Evolutionary conservation across 1,140 invertebrate species (phyloP).

Genomic region (Brachionus rubens): DNA sequence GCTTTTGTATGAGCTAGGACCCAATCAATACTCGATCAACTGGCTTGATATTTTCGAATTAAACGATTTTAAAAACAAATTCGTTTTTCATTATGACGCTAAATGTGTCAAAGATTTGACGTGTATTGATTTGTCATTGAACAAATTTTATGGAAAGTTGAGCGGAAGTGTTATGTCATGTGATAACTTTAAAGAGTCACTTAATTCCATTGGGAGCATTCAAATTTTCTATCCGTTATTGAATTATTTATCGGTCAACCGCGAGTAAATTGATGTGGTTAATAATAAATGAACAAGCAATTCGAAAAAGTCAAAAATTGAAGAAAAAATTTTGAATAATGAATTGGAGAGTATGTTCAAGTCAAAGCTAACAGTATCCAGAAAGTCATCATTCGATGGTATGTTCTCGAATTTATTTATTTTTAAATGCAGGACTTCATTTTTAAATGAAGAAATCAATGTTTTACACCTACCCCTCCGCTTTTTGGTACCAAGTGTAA

Average conservation of each 20-base stretch:
- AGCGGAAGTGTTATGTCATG: not conserved
- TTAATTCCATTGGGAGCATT: slow-evolving; percentile 65
- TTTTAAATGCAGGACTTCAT: too few relatives aligned
- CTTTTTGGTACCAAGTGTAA: too few relatives aligned
- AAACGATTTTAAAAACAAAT: slow-evolving; percentile 46
- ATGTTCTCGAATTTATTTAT: not conserved
- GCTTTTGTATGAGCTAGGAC: not conserved
- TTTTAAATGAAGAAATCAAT: too few relatives aligned
- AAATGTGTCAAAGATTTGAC: slow-evolving; percentile 21
- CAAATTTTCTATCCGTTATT: slow-evolving; percentile 66
- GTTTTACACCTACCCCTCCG: too few relatives aligned
- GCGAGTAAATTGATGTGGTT: slow-evolving; percentile 51
- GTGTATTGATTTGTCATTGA: slow-evolving; percentile 15
- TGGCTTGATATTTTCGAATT: slow-evolving; percentile 35
- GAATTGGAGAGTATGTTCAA: not conserved
- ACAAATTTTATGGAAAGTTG: slow-evolving; percentile 7
- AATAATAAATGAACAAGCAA: slow-evolving; percentile 65
- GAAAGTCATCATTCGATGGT: slow-evolving; percentile 2
- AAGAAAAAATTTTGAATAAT: not conserved
- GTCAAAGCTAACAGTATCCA: not conserved
- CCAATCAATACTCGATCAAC: slow-evolving; percentile 33
- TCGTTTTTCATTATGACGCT: slow-evolving; percentile 44
- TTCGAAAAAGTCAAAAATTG: slow-evolving; percentile 60
- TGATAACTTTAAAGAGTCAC: slow-evolving; percentile 33
- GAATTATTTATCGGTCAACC: slow-evolving; percentile 57